phyloP scores from a whole-genome alignment of 2,113 vertebrate genomes.

The Otocyon megalotis region DNA sequence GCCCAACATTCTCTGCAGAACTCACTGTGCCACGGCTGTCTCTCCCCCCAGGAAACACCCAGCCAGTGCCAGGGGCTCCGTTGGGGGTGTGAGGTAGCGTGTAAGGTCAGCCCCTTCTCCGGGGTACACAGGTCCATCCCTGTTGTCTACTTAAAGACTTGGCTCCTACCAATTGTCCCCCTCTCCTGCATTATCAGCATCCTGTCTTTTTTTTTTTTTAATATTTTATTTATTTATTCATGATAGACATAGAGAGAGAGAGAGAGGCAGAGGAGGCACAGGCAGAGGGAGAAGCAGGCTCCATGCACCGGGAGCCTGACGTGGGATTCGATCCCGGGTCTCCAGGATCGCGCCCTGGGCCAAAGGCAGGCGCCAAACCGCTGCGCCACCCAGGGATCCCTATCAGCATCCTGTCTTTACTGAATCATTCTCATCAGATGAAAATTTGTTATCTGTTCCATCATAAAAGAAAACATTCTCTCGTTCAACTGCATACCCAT shows the following conservation, averaged over 20 bases:
- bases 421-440: neutral
- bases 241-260: no score
- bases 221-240: no score
- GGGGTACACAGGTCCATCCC: no score
- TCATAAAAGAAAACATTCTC: neutral
- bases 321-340: no score
- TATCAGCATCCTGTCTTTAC: neutral
- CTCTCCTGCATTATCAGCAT: neutral
- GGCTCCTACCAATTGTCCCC: neutral
- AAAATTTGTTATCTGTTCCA: neutral
- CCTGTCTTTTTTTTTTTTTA: no score
- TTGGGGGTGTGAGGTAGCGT: neutral
- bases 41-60: neutral
- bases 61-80: neutral
- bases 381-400: no score
- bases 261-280: no score
- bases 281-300: no score
- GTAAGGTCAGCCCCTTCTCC: neutral
- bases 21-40: rapidly evolving
- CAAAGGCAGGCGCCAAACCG: no score
- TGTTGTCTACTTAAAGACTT: neutral
- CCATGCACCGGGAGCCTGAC: no score
- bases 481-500: neutral
- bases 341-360: no score
- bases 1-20: neutral